Conservation (phyloP, 2,888 invertebrate genomes). For the Tyria jacobaeae region DNA sequence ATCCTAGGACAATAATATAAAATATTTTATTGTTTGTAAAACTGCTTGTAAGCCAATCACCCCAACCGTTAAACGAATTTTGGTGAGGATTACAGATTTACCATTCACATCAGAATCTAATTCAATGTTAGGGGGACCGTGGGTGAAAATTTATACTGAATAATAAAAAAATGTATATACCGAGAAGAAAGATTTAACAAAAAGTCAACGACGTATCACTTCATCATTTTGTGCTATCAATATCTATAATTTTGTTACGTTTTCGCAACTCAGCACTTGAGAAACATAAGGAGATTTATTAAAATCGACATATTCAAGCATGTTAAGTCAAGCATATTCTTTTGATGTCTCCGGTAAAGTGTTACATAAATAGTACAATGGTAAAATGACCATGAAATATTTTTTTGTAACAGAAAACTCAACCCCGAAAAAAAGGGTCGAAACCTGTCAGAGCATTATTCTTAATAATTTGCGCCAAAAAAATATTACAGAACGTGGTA, state of each 20-base stretch:
- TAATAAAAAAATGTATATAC: too few species aligned
- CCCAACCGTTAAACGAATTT: not conserved
- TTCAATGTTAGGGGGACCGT: too few species aligned
- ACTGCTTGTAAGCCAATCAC: not conserved
- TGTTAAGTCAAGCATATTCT: not conserved
- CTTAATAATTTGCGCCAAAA: slow-evolving; percentile 15
- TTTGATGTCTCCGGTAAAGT: not conserved
- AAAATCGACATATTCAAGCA: not conserved
- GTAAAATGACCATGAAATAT: not conserved
- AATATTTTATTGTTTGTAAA: too few species aligned
- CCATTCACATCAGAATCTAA: too few species aligned
- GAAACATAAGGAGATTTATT: slow-evolving; percentile 8
- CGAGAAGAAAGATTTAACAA: too few species aligned
- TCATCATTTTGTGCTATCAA: slow-evolving; percentile 6
- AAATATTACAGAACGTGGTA: slow-evolving; percentile 19
- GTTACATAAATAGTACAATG: not conserved
- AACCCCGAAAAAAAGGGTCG: slow-evolving; percentile 9
- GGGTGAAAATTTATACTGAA: too few species aligned
- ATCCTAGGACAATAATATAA: too few species aligned
- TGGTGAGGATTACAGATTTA: too few species aligned
- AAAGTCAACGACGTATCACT: not conserved
- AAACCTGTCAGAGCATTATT: slow-evolving; percentile 12
- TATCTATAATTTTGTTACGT: slow-evolving; percentile 6
- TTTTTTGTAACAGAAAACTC: slow-evolving; percentile 4
- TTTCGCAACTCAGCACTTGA: slow-evolving; percentile 10